Evolutionary conservation across 2,113 vertebrate species (phyloP).

Genomic region (Odontophorus gujanensis): DNA sequence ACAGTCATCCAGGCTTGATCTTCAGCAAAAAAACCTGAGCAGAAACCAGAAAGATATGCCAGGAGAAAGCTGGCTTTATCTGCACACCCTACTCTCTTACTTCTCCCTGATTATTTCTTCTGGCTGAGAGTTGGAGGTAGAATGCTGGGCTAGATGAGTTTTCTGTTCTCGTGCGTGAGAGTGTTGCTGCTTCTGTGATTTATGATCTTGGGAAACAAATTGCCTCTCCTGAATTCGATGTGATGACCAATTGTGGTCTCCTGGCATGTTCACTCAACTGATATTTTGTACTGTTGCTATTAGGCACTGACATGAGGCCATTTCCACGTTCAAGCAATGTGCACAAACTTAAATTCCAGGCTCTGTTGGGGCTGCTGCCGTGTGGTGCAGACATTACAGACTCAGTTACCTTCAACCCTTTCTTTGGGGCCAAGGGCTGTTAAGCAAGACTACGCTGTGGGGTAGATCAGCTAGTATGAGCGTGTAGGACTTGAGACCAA

Average conservation of each 20-base stretch:
- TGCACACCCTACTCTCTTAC: neutral
- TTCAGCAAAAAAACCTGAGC: neutral
- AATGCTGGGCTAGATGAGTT: neutral
- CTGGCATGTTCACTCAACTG: neutral
- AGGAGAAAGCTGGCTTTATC: neutral
- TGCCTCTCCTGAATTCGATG: neutral
- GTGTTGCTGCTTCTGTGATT: neutral
- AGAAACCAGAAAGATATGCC: neutral
- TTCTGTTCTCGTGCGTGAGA: neutral
- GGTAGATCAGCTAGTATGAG: neutral
- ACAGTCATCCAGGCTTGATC: neutral
- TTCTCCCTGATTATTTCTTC: neutral
- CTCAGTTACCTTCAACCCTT: neutral
- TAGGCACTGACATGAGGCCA: neutral
- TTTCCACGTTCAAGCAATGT: rapidly evolving
- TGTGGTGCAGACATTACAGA: neutral
- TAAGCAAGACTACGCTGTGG: neutral
- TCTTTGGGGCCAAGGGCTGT: neutral
- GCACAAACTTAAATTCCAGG: neutral
- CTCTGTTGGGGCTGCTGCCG: neutral
- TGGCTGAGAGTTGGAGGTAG: neutral
- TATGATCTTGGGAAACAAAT: neutral
- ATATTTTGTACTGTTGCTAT: neutral
- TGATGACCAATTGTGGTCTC: neutral
- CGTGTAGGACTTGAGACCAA: neutral